Conservation (phyloP, 2,888 invertebrate genomes). For the Mesorhabditis spiculigera region DNA sequence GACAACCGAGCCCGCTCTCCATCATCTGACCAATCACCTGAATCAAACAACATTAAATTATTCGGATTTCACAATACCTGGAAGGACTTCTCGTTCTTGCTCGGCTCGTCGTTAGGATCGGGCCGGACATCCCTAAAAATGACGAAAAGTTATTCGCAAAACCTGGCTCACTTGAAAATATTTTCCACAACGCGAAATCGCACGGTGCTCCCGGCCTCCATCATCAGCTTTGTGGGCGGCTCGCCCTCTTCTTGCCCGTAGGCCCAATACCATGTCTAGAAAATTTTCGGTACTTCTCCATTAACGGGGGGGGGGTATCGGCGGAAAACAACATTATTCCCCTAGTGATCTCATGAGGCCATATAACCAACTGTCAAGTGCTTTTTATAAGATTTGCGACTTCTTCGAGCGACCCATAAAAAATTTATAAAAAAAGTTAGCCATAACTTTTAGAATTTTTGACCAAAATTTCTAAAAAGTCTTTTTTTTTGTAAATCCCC, state of each 20-base stretch:
- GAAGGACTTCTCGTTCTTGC: slow-evolving; percentile 29
- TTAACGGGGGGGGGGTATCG: too few relatives aligned
- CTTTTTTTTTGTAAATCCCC: too few relatives aligned
- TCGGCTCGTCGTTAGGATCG: slow-evolving; percentile 26
- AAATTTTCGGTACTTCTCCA: too few relatives aligned
- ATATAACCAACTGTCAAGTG: neutral
- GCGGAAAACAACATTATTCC: too few relatives aligned
- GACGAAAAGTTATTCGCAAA: neutral
- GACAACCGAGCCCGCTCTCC: slow-evolving; percentile 48
- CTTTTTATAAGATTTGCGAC: neutral
- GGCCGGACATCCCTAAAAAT: slow-evolving; percentile 29
- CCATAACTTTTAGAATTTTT: too few relatives aligned
- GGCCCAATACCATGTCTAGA: slow-evolving; percentile 46
- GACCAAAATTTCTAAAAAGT: too few relatives aligned
- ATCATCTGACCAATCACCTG: slow-evolving; percentile 40
- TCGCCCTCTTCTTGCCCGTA: slow-evolving; percentile 30
- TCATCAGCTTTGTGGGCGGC: slow-evolving; percentile 40
- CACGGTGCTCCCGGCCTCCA: slow-evolving; percentile 45
- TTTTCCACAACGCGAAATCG: slow-evolving; percentile 36
- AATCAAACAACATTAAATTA: neutral
- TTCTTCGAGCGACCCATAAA: too few relatives aligned
- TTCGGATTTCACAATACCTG: slow-evolving; percentile 10
- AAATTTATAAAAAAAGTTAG: too few relatives aligned
- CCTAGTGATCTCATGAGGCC: neutral
- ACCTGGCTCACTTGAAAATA: slow-evolving; percentile 33